Base-by-base conservation (phyloP, 1,140 invertebrate genomes). In the Leptinotarsa lineolata region DNA sequence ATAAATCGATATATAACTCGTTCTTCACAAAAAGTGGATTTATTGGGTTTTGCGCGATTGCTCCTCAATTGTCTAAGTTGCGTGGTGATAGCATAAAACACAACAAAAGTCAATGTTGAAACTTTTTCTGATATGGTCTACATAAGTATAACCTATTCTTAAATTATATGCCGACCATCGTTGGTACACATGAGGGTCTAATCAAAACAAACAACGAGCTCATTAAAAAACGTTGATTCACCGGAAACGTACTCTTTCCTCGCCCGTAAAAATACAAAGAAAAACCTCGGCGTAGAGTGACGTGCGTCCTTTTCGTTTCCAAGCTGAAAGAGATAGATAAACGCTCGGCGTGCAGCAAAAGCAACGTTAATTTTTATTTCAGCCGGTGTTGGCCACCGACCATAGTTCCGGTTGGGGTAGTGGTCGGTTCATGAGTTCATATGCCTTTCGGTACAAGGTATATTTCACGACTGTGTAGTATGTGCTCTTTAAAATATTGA, bases 181-280 rank as follows among this genome's bases (percentile, higher is more conserved):
- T 8, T 11, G 30, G 30, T 30, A 30, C 30, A 11, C 8, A 30
- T 30, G 8, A 30, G 30, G 30, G 30, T 30, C 30, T 30, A 30
- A 30, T 30, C 30, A 30, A 30, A 30, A 30, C 11, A 30, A 30
- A 30, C 30, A 54, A 54, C 48, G n/a, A 54, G n/a, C 48, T 54
- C 48, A 54, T 54, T 54, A 54, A 54, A 30, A 54, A 54, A 54
- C 48, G 48, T 54, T 54, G 48, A 54, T 54, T 54, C 48, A 54
- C 48, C 48, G 48, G 48, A 54, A 54, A 54, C 30, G 30, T 30
- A 30, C 48, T n/a, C 48, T 54, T 54, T 16, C 48, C 48, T 54
- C 13, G 48, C 48, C n/a, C n/a, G 48, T 54, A 54, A 54, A 54
- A 54, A 54, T n/a, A 54, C 48, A 54, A 54, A 54, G 48, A 16